phyloP scores from a whole-genome alignment of 2,888 invertebrate species.

The Lysandra coridon region DNA sequence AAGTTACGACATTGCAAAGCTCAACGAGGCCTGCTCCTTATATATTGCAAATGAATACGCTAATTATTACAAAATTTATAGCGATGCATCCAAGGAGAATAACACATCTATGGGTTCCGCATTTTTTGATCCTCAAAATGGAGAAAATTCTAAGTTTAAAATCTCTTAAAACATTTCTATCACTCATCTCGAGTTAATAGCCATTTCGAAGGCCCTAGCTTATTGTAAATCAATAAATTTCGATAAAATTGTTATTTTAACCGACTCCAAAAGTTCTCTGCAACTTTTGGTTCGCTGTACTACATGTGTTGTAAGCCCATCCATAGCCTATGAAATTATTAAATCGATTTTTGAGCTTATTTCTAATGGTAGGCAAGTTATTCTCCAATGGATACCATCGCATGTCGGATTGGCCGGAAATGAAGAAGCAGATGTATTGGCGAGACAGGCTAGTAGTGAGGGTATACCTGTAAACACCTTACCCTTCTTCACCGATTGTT shows the following conservation, averaged over 20 bases:
- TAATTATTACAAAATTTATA: neutral
- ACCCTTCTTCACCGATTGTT: neutral
- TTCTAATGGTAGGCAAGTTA: neutral
- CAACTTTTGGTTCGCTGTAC: neutral
- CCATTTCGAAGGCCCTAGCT: neutral
- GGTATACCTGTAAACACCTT: neutral
- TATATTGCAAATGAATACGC: neutral
- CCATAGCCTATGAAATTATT: neutral
- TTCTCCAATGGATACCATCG: neutral
- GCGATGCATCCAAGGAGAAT: neutral
- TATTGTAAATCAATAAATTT: neutral
- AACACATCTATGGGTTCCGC: neutral
- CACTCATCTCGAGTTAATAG: neutral
- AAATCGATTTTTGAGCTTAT: neutral
- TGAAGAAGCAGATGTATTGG: neutral
- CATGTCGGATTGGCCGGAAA: neutral
- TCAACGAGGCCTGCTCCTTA: neutral
- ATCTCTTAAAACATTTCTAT: neutral
- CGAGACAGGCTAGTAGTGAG: neutral
- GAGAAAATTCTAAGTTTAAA: neutral
- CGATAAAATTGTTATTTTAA: neutral
- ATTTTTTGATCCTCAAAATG: slow-evolving; percentile 4
- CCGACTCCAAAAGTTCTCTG: neutral
- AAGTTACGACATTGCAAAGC: neutral
- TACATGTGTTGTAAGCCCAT: neutral